Percentiles rank a stretch among this genome's conserved stretches.
These are phyloP conservation scores for Rhaphigaster nebulosa DNA, from an alignment of 2,888 invertebrate genomes.

Conservation along the genomic window DNA sequence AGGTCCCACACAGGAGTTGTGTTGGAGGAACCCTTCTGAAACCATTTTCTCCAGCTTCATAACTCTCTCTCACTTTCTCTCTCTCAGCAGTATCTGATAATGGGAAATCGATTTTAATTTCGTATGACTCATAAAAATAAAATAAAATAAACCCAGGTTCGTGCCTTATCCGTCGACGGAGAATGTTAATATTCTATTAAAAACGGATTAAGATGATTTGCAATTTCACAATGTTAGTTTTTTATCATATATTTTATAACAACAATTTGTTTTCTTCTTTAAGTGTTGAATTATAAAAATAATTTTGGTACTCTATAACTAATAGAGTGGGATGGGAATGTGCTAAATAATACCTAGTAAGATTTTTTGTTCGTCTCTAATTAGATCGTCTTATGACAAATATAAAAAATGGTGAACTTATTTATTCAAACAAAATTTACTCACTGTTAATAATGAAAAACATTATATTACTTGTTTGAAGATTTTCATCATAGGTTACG, in stretches of 20 bases:
- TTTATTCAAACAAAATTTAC: too few relatives aligned
- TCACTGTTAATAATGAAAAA: too few relatives aligned
- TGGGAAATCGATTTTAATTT: slow-evolving; percentile 14
- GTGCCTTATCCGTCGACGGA: neutral
- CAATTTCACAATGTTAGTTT: neutral
- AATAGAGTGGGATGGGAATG: too few relatives aligned
- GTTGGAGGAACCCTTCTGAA: neutral
- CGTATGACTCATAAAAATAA: neutral
- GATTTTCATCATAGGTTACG: too few relatives aligned
- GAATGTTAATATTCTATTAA: neutral
- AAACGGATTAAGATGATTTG: neutral
- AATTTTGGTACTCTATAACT: too few relatives aligned
- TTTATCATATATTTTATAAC: neutral
- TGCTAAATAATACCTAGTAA: too few relatives aligned
- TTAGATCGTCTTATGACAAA: too few relatives aligned
- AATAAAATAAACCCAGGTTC: neutral
- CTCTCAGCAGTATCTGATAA: neutral
- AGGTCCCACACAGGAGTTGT: neutral
- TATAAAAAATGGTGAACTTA: too few relatives aligned
- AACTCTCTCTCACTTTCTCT: neutral
- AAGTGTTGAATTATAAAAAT: too few relatives aligned
- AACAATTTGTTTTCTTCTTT: too few relatives aligned
- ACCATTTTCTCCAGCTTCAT: slow-evolving; percentile 1
- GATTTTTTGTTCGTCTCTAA: too few relatives aligned
- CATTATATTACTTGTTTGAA: too few relatives aligned